Conservation (phyloP, 2,888 invertebrate genomes). For the Drosophila borborema region DNA sequence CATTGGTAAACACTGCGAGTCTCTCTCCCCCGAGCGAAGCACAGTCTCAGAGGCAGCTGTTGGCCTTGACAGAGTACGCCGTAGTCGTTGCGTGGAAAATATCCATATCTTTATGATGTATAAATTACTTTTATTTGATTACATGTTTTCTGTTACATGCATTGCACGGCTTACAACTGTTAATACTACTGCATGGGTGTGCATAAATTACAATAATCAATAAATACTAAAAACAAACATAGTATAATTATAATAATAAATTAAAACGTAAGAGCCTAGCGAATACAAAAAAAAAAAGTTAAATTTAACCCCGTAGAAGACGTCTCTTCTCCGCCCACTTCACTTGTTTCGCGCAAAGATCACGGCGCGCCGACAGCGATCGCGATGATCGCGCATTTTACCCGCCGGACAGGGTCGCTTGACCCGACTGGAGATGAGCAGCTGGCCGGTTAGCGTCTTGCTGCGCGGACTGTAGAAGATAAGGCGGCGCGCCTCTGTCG, state of each 20-base stretch:
- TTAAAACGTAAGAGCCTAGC: conserved; percentile 44
- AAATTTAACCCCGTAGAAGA: background rate
- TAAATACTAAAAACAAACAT: conserved; percentile 25
- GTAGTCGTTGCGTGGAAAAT: background rate
- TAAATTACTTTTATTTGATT: conserved; percentile 8
- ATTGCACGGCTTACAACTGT: conserved; percentile 6
- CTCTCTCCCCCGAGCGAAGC: background rate
- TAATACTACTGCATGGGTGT: background rate
- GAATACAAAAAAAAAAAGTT: conserved; percentile 17
- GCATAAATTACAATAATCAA: conserved; percentile 30
- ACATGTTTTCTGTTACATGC: background rate
- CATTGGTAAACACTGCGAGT: background rate
- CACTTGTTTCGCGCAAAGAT: conserved; percentile 66
- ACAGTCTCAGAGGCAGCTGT: background rate
- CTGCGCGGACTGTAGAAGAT: conserved; percentile 74
- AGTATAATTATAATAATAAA: conserved; percentile 53
- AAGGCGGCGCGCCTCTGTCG: conserved; percentile 58
- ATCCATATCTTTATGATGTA: background rate
- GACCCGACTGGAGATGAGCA: conserved; percentile 64
- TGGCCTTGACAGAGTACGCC: background rate
- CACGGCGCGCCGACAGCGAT: conserved; percentile 79
- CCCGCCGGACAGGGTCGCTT: conserved; percentile 75
- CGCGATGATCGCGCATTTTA: conserved; percentile 79
- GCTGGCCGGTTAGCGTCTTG: conserved; percentile 68
- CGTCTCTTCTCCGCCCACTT: background rate